These are phyloP conservation scores for Tolypeutes matacus DNA, from an alignment of 2,797 vertebrate genomes.

Conservation along the genomic window DNA sequence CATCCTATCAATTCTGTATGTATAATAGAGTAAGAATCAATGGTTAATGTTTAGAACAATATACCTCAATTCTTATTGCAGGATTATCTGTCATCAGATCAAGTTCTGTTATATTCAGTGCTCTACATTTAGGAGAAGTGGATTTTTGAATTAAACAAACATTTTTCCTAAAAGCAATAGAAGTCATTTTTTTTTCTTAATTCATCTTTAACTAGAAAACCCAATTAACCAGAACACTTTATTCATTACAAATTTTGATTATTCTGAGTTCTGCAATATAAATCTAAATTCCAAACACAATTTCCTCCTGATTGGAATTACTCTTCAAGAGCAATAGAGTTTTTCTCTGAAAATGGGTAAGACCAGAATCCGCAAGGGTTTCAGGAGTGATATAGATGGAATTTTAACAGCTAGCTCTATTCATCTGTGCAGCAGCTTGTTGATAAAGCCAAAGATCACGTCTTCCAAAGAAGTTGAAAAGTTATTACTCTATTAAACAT, in stretches of 20 bases:
- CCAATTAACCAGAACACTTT: not conserved
- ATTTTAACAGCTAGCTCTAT: not conserved
- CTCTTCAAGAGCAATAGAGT: not conserved
- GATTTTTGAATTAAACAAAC: not conserved
- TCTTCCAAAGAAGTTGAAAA: no score
- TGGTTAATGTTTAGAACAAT: not conserved
- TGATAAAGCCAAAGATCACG: not conserved
- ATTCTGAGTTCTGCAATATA: not conserved
- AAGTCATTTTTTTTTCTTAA: not conserved
- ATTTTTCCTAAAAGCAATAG: not conserved
- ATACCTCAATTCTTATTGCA: not conserved
- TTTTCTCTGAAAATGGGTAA: not conserved
- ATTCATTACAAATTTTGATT: not conserved
- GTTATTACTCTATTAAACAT: no score
- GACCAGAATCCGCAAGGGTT: not conserved
- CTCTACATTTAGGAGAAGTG: not conserved
- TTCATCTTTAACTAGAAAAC: conserved; percentile 35
- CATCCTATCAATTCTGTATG: not conserved
- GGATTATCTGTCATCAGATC: not conserved
- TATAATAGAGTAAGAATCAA: not conserved
- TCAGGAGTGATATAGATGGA: no score
- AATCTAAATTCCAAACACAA: no score
- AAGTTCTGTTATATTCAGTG: not conserved
- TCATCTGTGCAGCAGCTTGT: not conserved
- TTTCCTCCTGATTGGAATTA: not conserved